These are phyloP conservation scores for Cremastobaeus sp. DNA, from an alignment of 2,888 invertebrate species.

Conservation along the genomic window DNA sequence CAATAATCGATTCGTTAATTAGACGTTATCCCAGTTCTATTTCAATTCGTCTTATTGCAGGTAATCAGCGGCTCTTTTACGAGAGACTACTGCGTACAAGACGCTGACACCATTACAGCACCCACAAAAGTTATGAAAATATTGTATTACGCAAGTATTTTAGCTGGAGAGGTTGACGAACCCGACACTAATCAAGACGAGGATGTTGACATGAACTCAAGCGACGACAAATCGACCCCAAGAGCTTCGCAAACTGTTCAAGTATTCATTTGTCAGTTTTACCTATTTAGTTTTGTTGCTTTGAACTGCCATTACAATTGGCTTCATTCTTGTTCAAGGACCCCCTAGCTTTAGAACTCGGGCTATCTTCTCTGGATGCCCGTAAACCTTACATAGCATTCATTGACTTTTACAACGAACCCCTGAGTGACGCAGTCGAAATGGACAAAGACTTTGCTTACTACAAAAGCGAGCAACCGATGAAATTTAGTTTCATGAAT, in stretches of 20 bases:
- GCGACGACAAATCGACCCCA: constrained; percentile 67
- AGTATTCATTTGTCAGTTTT: constrained; percentile 33
- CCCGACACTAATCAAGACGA: constrained; percentile 81
- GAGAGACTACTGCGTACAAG: constrained; percentile 87
- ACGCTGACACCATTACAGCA: constrained; percentile 89
- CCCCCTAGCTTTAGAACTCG: constrained; percentile 85
- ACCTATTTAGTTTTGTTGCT: background rate
- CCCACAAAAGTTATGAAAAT: constrained; percentile 94
- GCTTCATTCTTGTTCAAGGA: no score
- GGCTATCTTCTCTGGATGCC: constrained; percentile 88
- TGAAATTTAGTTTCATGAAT: constrained; percentile 92
- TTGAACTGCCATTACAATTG: no score
- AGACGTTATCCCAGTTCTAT: no score
- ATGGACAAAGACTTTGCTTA: constrained; percentile 96
- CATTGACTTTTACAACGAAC: constrained; percentile 96
- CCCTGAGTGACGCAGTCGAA: constrained; percentile 93
- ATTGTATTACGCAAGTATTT: constrained; percentile 91
- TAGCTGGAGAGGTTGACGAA: constrained; percentile 88
- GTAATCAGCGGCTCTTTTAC: constrained; percentile 88
- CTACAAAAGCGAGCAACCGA: constrained; percentile 85
- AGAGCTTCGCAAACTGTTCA: constrained; percentile 64
- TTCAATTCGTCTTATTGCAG: no score
- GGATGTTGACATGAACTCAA: constrained; percentile 77
- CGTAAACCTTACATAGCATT: constrained; percentile 90
- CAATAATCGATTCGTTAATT: no score